Percentiles rank a stretch among this genome's conserved stretches.
phyloP scores from a whole-genome alignment of 1,140 invertebrate genomes.

The Centruroides sculpturatus region DNA sequence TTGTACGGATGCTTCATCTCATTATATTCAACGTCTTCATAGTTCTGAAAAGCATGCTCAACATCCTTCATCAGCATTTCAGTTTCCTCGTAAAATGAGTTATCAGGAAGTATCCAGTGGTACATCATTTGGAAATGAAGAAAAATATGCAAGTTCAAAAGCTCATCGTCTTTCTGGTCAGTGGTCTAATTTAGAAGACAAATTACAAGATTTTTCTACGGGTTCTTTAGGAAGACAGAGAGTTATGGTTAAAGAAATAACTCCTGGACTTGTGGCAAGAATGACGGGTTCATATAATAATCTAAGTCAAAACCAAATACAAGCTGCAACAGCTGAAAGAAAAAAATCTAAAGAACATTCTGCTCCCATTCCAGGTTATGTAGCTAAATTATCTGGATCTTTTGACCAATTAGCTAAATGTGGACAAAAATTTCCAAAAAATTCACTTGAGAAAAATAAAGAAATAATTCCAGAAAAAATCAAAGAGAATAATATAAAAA shows the following conservation, averaged over 20 bases:
- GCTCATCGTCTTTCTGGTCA: not conserved
- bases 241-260: conserved; percentile 11
- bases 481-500: no score
- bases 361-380: conserved; percentile 9
- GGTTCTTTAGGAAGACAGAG: conserved; percentile 11
- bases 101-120: not conserved
- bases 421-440: not conserved
- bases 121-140: not conserved
- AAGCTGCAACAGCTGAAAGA: not conserved
- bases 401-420: conserved; percentile 10
- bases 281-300: conserved; percentile 14
- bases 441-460: not conserved
- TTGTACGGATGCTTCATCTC: conserved; percentile 1
- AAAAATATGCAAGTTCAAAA: not conserved
- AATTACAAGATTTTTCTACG: conserved; percentile 7
- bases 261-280: conserved; percentile 12
- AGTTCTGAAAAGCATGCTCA: not conserved
- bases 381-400: conserved; percentile 13
- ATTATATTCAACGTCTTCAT: no score
- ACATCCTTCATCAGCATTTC: not conserved
- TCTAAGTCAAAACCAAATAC: conserved; percentile 4
- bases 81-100: not conserved
- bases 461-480: no score
- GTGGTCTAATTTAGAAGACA: conserved; percentile 1
- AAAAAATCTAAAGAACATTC: not conserved